Evolutionary conservation across 1,140 invertebrate species (phyloP).

Genomic region (Triops longicaudatus): DNA sequence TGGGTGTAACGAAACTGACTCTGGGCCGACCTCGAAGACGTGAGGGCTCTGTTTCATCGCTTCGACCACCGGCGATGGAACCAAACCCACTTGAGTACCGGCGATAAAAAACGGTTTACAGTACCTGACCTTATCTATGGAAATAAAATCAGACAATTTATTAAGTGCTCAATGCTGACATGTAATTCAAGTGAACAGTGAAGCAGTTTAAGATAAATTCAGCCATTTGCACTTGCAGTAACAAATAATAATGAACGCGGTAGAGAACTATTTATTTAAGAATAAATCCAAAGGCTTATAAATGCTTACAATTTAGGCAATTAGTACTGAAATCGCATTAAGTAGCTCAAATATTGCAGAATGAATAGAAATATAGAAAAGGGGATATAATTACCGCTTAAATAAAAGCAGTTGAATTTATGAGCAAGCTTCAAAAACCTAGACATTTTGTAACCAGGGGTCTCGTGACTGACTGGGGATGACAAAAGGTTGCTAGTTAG

Average conservation of each 20-base stretch:
- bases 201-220: too few relatives aligned
- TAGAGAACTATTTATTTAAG: too few relatives aligned
- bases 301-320: too few relatives aligned
- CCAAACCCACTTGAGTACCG: slow-evolving; percentile 75
- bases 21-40: slow-evolving; percentile 62
- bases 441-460: slow-evolving; percentile 23
- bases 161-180: too few relatives aligned
- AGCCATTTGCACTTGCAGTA: too few relatives aligned
- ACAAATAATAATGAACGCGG: too few relatives aligned
- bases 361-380: not conserved
- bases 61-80: slow-evolving; percentile 72
- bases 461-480: not conserved
- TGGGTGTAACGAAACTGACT: slow-evolving; percentile 39
- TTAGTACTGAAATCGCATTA: too few relatives aligned
- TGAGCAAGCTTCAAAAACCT: slow-evolving; percentile 59
- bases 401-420: slow-evolving; percentile 77
- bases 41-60: slow-evolving; percentile 62
- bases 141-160: not conserved
- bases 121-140: slow-evolving; percentile 40
- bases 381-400: slow-evolving; percentile 54
- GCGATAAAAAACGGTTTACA: slow-evolving; percentile 78
- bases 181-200: too few relatives aligned
- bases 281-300: too few relatives aligned
- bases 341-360: too few relatives aligned
- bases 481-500: not conserved